Percentiles rank a stretch among this genome's conserved stretches.
These are phyloP conservation scores for Cyprichromis sp. DNA, from an alignment of 2,113 vertebrate genomes.

Conservation along the genomic window DNA sequence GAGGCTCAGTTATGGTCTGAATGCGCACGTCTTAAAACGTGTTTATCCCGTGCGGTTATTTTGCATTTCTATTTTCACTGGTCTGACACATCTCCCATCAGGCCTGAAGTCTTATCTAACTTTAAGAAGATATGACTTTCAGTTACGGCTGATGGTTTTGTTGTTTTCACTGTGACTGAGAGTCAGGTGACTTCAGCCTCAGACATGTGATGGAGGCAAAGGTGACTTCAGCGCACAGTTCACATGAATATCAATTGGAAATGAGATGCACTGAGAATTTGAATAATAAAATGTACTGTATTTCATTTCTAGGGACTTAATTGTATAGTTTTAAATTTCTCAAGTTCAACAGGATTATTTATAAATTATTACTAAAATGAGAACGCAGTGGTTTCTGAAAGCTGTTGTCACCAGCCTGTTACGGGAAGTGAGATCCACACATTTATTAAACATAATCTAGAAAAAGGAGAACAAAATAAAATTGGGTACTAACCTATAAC, in stretches of 20 bases:
- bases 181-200: slow-evolving; percentile 22
- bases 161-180: neutral
- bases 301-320: neutral
- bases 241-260: neutral
- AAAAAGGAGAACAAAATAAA: neutral
- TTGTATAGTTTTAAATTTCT: neutral
- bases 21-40: neutral
- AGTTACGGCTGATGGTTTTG: neutral
- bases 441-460: neutral
- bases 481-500: neutral
- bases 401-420: neutral
- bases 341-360: neutral
- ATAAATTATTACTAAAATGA: neutral
- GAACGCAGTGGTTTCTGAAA: neutral
- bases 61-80: neutral
- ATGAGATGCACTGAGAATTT: neutral
- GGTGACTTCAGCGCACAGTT: neutral
- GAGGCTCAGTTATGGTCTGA: neutral
- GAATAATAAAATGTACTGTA: neutral
- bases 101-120: neutral
- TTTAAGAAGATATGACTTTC: neutral
- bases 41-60: neutral
- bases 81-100: neutral
- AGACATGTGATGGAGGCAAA: slow-evolving; percentile 27
- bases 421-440: neutral